Base-by-base conservation (phyloP, 2,888 invertebrate genomes). In the Leucophora obtusa region DNA sequence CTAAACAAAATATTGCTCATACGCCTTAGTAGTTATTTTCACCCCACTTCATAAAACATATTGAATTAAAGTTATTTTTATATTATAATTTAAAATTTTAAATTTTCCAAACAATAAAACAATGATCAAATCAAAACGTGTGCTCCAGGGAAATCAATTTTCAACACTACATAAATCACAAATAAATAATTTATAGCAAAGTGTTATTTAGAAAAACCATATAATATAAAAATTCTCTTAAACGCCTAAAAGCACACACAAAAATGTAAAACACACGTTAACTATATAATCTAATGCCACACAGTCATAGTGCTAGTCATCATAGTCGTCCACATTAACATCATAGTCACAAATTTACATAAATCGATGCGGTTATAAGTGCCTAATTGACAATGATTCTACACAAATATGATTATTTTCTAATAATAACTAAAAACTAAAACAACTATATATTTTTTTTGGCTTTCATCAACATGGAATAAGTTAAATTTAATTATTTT, bases 101-200 rank as follows among this genome's bases (percentile, higher is more conserved):
- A 28, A 6, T 28, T 28, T 28, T 28, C 28, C 28, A 38, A 38
- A 38, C 10, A 38, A 38, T 11, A 38, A 38, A 38, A 2, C 2
- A 47, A 47, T 47, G n/a, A 4, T 7, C n/a, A 47, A 47, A 47
- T 47, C 43, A 47, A 47, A 47, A n/a, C 10, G n/a, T 47, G n/a
- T 47, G 71, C 77, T 66, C 77, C 4, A 18, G 77, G 77, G 72
- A 78, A 78, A 78, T 78, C 68, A 68, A 24, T 60, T 78, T 72
- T 66, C 66, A 68, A 53, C 78, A 73, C 78, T 58, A 58, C 68
- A 72, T 78, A 69, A 73, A 78, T 73, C 53, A 63, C 11, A 68
- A 18, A 62, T 38, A 73, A 69, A 78, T 78, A 66, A 73, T 69
- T 78, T 53, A 68, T 78, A 6, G 43, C n/a, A 2, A 47, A 47